These are phyloP conservation scores for Eulithis testata DNA, from an alignment of 2,888 invertebrate species.

Conservation along the genomic window DNA sequence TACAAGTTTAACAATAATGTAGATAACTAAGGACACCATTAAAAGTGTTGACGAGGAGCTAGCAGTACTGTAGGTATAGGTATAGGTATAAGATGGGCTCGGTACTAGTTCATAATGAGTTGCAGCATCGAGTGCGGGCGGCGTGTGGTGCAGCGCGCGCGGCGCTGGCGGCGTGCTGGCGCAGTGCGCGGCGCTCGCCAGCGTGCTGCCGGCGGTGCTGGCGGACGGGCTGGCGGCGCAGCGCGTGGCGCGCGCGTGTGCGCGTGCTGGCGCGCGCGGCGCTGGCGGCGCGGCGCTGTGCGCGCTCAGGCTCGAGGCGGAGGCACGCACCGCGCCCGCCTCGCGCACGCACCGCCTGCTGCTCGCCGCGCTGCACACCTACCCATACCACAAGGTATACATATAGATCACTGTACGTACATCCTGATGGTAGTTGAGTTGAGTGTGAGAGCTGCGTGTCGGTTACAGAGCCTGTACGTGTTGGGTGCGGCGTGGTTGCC, in stretches of 20 bases:
- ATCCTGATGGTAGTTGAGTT: too few relatives aligned
- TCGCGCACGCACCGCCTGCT: constrained; percentile 40
- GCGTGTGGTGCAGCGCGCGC: constrained; percentile 29
- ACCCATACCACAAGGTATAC: constrained; percentile 51
- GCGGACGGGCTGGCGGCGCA: constrained; percentile 31
- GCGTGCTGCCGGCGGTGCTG: constrained; percentile 49
- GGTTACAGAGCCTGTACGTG: constrained; percentile 57
- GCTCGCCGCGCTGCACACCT: constrained; percentile 82
- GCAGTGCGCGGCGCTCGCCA: constrained; percentile 46
- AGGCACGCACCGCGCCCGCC: constrained; percentile 42
- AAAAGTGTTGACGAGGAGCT: too few relatives aligned
- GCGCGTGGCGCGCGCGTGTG: constrained; percentile 34
- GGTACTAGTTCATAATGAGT: too few relatives aligned
- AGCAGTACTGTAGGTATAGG: too few relatives aligned
- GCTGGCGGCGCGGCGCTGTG: constrained; percentile 38
- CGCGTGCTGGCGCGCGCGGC: constrained; percentile 28
- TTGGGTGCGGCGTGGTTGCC: constrained; percentile 61
- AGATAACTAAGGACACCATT: too few relatives aligned
- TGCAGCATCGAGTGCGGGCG: neutral
- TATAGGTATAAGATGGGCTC: too few relatives aligned
- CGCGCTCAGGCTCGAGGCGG: constrained; percentile 43
- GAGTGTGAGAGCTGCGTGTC: neutral
- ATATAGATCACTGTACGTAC: too few relatives aligned
- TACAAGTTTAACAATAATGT: too few relatives aligned
- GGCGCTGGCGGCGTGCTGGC: constrained; percentile 26